Evolutionary conservation across 2,888 invertebrate species (phyloP).

Genomic region (Pachycephus smyrnensis): DNA sequence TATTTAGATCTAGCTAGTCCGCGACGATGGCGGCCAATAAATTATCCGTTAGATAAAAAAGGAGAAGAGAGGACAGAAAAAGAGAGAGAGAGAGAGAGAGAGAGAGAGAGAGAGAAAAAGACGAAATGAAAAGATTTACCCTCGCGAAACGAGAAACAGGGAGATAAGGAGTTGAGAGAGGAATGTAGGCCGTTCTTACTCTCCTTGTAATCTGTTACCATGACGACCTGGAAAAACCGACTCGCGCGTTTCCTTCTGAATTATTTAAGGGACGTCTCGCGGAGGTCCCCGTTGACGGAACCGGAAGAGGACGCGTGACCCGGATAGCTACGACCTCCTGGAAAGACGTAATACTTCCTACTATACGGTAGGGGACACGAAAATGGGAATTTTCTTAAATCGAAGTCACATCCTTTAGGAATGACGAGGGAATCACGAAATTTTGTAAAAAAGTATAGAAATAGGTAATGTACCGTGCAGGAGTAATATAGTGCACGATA

Average conservation of each 20-base stretch:
- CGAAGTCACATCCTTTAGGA: neutral
- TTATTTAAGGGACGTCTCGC: slow-evolving; percentile 47
- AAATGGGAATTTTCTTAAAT: neutral
- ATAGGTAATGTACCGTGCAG: too few relatives aligned
- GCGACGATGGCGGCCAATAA: neutral
- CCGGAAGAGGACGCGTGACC: slow-evolving; percentile 43
- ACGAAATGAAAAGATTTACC: slow-evolving; percentile 9
- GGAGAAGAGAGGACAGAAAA: neutral
- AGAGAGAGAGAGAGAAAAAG: slow-evolving; percentile 3
- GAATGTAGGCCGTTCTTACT: slow-evolving; percentile 26
- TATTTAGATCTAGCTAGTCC: neutral
- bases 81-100: slow-evolving; percentile 12
- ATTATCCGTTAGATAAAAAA: neutral
- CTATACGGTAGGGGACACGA: neutral
- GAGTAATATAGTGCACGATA: too few relatives aligned
- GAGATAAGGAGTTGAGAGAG: slow-evolving; percentile 17
- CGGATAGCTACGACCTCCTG: slow-evolving; percentile 30
- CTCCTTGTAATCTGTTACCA: slow-evolving; percentile 55
- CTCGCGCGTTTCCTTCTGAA: slow-evolving; percentile 53
- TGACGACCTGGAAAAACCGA: slow-evolving; percentile 50
- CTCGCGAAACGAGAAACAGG: slow-evolving; percentile 26
- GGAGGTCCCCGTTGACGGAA: slow-evolving; percentile 30
- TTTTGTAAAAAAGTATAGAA: neutral
- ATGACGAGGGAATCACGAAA: neutral
- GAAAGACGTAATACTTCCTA: neutral